Evolutionary conservation across 2,888 invertebrate genomes (phyloP).

Genomic region (Ichneumon xanthorius): DNA sequence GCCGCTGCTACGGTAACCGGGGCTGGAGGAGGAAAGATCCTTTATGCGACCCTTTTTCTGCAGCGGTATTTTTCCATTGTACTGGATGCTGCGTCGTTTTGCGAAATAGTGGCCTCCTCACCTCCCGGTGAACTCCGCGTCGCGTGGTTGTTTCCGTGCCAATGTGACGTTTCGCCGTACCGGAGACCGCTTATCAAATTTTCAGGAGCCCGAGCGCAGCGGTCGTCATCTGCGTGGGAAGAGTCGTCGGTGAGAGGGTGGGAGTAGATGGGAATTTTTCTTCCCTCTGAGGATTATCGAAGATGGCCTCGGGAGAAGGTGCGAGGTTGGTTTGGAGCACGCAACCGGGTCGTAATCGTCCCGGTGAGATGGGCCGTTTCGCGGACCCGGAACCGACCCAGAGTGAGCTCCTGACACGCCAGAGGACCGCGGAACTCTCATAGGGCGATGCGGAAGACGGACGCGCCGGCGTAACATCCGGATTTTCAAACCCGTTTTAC

Average conservation of each 20-base stretch:
- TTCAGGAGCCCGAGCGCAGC: constrained; percentile 30
- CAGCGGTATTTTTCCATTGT: constrained; percentile 24
- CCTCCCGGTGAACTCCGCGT: background rate
- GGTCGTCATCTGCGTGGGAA: constrained; percentile 17
- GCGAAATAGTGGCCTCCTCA: constrained; percentile 17
- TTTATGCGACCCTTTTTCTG: background rate
- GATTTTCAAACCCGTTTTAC: too few relatives aligned
- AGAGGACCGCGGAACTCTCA: constrained; percentile 66
- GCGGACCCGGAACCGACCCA: constrained; percentile 18
- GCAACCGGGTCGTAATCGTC: constrained; percentile 51
- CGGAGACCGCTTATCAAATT: constrained; percentile 58
- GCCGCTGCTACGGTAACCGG: background rate
- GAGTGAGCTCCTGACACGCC: constrained; percentile 75
- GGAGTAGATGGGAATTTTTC: constrained; percentile 40
- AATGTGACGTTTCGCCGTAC: constrained; percentile 10
- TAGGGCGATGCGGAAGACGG: background rate
- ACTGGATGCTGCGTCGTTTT: constrained; percentile 30
- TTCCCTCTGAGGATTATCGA: constrained; percentile 2
- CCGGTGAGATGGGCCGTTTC: constrained; percentile 38
- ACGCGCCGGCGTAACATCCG: background rate
- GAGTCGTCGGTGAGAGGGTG: constrained; percentile 21
- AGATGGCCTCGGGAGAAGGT: background rate
- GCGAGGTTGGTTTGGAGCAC: constrained; percentile 33
- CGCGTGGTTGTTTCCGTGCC: constrained; percentile 51
- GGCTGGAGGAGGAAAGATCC: constrained; percentile 10